phyloP scores from a whole-genome alignment of 1,140 invertebrate species.

The Papilio dardanus region DNA sequence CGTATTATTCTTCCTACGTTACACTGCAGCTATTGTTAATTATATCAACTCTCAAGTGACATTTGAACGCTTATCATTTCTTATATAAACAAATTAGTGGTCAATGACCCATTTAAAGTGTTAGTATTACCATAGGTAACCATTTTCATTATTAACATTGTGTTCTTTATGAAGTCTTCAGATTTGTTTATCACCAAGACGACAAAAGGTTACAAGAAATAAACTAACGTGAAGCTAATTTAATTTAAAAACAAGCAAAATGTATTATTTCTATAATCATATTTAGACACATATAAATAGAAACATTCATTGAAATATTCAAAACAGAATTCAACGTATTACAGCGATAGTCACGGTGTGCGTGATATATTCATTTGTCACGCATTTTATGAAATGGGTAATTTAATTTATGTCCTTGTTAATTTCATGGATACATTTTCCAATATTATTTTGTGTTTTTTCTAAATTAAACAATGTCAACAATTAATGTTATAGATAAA shows the following conservation, averaged over 20 bases:
- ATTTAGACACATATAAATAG: background rate
- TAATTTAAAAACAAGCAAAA: background rate
- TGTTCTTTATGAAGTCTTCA: background rate
- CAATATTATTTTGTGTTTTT: too few species aligned
- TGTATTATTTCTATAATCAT: background rate
- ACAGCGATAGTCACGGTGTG: background rate
- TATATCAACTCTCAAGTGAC: background rate
- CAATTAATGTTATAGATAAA: too few species aligned
- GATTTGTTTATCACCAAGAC: background rate
- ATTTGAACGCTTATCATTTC: background rate
- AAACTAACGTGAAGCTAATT: background rate
- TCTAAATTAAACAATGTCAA: background rate
- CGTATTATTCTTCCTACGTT: too few species aligned
- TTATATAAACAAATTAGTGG: background rate
- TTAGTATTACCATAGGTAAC: background rate
- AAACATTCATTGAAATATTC: background rate
- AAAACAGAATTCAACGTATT: background rate
- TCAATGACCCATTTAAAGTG: background rate
- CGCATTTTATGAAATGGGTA: background rate
- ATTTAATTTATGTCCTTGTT: slow-evolving; percentile 8
- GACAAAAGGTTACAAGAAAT: background rate
- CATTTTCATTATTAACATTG: background rate
- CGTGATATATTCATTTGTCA: background rate
- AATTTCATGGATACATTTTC: slow-evolving; percentile 7
- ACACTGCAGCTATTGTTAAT: too few species aligned